Conservation (phyloP, 2,888 invertebrate species). For the Trisateles emortualis region DNA sequence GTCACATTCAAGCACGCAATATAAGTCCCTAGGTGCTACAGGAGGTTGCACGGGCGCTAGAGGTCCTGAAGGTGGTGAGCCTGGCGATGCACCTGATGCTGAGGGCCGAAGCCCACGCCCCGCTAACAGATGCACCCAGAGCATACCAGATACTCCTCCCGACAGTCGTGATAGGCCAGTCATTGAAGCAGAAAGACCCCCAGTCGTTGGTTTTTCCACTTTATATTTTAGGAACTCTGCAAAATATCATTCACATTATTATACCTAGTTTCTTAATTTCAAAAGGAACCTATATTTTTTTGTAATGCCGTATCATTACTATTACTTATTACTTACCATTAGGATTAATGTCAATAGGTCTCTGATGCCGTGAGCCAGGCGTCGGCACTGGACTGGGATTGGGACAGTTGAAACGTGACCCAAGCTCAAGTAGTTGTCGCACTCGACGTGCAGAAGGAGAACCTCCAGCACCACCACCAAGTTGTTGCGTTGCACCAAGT, state of each 20-base stretch:
- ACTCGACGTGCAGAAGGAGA: slow-evolving; percentile 94
- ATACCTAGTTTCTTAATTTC: no score
- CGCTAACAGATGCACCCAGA: slow-evolving; percentile 96
- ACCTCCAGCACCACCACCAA: slow-evolving; percentile 62
- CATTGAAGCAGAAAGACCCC: slow-evolving; percentile 87
- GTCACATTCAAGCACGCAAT: slow-evolving; percentile 99
- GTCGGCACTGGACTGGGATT: slow-evolving; percentile 92
- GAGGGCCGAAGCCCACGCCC: slow-evolving; percentile 94
- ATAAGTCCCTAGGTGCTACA: slow-evolving; percentile 92
- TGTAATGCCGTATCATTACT: no score
- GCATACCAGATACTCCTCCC: slow-evolving; percentile 92
- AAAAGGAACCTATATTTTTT: no score
- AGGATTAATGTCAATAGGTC: slow-evolving; percentile 95
- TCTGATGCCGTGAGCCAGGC: slow-evolving; percentile 92
- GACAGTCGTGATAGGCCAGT: slow-evolving; percentile 82
- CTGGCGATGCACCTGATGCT: slow-evolving; percentile 89
- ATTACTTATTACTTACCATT: slow-evolving; percentile 89
- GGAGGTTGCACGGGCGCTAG: slow-evolving; percentile 81
- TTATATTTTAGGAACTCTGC: slow-evolving; percentile 96
- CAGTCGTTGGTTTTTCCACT: slow-evolving; percentile 90
- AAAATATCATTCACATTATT: no score
- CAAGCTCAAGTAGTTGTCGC: slow-evolving; percentile 92
- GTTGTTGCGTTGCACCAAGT: slow-evolving; percentile 80
- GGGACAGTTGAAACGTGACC: slow-evolving; percentile 87
- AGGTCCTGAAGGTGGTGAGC: slow-evolving; percentile 89